Base-by-base conservation (phyloP, 2,797 vertebrate species). In the Pipistrellus pipistrellus region DNA sequence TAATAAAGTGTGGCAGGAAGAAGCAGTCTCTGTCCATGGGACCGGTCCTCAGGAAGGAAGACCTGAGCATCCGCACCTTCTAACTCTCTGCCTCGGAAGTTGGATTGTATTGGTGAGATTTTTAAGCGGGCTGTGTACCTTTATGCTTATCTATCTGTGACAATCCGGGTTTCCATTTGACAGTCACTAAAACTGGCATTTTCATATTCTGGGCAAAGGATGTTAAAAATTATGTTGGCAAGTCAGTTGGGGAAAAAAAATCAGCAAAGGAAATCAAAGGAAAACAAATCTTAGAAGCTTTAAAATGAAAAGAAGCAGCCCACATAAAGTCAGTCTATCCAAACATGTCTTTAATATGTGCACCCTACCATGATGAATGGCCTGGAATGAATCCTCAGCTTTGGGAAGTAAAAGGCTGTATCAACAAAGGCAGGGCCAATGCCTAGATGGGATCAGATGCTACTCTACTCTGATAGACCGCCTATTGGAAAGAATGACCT, bases 211-310 rank as follows among this genome's bases (percentile, higher is more conserved):
- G 25, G 35, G 23, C 44, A 84, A 90, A 80, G 2, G 30, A 13
- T 80, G 14, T 71, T 48, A 89, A 85, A 88, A 76, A 59, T 66
- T 68, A 75, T 62, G 41, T 82, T 80, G 38, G 17, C 35, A 87
- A 46, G 17, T 41, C 27, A 85, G 51, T 0, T 64, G 25, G 25
- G 13, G 38, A 4, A 44, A 69, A 90, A 96, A 92, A 41, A 62
- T 0, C 4, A 88, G 46, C n/a, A 86, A 53, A 91, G 8, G 35
- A 83, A 95, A 57, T 81, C 11, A 66, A 94, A 66, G 3, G 2
- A 35, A 68, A 90, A 57, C 76, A 82, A 69, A 53, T 20, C 21
- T 41, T 71, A 2, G 12, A 53, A 81, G 32, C 20, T 85, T 35
- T 62, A 55, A 93, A 71, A 94, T 78, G 62, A 48, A 89, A 69